Evolutionary conservation across 2,797 vertebrate genomes (phyloP).

Genomic region (Pseudopleuronectes americanus): DNA sequence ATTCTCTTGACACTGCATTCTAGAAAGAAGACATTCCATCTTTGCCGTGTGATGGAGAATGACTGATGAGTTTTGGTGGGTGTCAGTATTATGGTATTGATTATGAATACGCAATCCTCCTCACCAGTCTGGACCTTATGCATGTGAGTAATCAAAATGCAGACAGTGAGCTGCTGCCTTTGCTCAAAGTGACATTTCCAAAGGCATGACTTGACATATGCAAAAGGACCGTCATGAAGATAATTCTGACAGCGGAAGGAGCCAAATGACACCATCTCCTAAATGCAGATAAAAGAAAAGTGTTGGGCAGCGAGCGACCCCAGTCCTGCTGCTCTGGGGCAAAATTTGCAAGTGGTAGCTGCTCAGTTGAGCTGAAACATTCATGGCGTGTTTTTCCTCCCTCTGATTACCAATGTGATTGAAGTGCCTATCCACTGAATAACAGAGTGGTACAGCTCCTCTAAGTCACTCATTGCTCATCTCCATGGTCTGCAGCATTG

Average conservation of each 20-base stretch:
- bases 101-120: slow-evolving; percentile 67
- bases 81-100: slow-evolving; percentile 62
- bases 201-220: slow-evolving; percentile 81
- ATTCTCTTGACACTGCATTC: slow-evolving; percentile 26
- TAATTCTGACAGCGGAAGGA: slow-evolving; percentile 59
- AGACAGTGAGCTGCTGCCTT: slow-evolving; percentile 64
- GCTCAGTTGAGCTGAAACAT: slow-evolving; percentile 49
- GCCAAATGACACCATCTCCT: slow-evolving; percentile 52
- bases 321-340: slow-evolving; percentile 46
- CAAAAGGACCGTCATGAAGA: slow-evolving; percentile 62
- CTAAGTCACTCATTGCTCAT: slow-evolving; percentile 59
- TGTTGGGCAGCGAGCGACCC: slow-evolving; percentile 17
- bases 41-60: slow-evolving; percentile 49
- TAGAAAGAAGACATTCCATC: slow-evolving; percentile 46
- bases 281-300: slow-evolving; percentile 58
- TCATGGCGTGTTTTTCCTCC: slow-evolving; percentile 48
- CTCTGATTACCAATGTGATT: slow-evolving; percentile 64
- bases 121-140: slow-evolving; percentile 65
- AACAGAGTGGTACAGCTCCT: slow-evolving; percentile 49
- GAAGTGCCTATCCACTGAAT: slow-evolving; percentile 61
- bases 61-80: slow-evolving; percentile 44
- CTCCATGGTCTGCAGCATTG: slow-evolving; percentile 54
- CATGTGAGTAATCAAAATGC: slow-evolving; percentile 73
- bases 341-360: slow-evolving; percentile 33
- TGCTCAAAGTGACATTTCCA: slow-evolving; percentile 79